These are phyloP conservation scores for Psittacus erithacus DNA, from an alignment of 2,113 vertebrate species.

Conservation along the genomic window DNA sequence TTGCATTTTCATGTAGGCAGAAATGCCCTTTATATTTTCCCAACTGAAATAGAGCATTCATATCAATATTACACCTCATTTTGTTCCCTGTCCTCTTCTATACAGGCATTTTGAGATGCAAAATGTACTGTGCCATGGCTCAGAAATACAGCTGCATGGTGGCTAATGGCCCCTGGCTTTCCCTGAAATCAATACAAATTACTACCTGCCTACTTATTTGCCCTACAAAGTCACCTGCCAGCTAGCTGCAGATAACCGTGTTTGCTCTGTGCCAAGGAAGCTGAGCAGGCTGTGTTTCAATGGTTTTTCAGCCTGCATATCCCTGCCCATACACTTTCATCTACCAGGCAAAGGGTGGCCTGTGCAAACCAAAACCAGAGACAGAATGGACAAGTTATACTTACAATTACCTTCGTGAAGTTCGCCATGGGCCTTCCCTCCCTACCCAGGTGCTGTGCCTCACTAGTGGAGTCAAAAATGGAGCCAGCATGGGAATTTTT, in stretches of 20 bases:
- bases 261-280: not conserved
- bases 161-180: not conserved
- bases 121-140: not conserved
- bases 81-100: not conserved
- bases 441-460: fast-evolving
- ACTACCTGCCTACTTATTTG: not conserved
- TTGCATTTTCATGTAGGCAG: not conserved
- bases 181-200: not conserved
- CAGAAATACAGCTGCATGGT: fast-evolving
- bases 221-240: not conserved
- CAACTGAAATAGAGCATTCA: not conserved
- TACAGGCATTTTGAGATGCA: not conserved
- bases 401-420: fast-evolving
- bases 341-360: not conserved
- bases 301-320: not conserved
- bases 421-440: fast-evolving
- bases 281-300: not conserved
- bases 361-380: not conserved
- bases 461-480: not conserved
- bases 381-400: not conserved
- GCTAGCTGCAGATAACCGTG: not conserved
- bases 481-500: not conserved
- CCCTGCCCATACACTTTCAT: not conserved
- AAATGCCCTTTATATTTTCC: not conserved
- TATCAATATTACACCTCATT: not conserved